Evolutionary conservation across 2,888 invertebrate genomes (phyloP).

Genomic region (Prosapia bicincta): DNA sequence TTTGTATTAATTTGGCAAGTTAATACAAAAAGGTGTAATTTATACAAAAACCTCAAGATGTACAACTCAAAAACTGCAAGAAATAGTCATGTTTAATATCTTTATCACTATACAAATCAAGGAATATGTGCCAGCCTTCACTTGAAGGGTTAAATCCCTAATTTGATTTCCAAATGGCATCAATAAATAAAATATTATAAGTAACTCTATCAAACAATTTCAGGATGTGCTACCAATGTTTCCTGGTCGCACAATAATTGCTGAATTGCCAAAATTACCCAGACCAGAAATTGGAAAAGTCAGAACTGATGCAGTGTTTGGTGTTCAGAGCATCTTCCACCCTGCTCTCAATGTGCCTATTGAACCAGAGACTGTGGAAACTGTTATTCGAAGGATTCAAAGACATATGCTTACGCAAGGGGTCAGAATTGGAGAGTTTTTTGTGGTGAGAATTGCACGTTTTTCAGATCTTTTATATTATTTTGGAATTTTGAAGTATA

Average conservation of each 20-base stretch:
- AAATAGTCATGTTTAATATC: too few species aligned
- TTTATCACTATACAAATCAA: too few species aligned
- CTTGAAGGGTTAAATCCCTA: too few species aligned
- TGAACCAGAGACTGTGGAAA: slow-evolving; percentile 53
- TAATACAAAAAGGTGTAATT: too few species aligned
- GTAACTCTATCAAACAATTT: too few species aligned
- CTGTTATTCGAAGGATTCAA: slow-evolving; percentile 62
- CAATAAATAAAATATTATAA: neutral
- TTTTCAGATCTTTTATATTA: too few species aligned
- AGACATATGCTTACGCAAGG: slow-evolving; percentile 61
- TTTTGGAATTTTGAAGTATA: too few species aligned
- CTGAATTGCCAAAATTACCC: slow-evolving; percentile 63
- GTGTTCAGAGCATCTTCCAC: slow-evolving; percentile 54
- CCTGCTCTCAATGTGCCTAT: slow-evolving; percentile 53
- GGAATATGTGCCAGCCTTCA: too few species aligned
- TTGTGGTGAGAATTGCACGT: slow-evolving; percentile 60
- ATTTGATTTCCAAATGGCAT: too few species aligned
- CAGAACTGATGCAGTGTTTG: slow-evolving; percentile 51
- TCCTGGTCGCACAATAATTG: slow-evolving; percentile 61
- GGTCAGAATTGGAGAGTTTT: slow-evolving; percentile 56
- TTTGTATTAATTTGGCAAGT: too few species aligned
- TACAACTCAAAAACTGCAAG: too few species aligned
- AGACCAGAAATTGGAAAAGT: slow-evolving; percentile 62
- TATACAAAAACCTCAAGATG: too few species aligned
- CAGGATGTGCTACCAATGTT: slow-evolving; percentile 54